Conservation (phyloP, 2,113 vertebrate genomes). For the Hemiprocne comata region DNA sequence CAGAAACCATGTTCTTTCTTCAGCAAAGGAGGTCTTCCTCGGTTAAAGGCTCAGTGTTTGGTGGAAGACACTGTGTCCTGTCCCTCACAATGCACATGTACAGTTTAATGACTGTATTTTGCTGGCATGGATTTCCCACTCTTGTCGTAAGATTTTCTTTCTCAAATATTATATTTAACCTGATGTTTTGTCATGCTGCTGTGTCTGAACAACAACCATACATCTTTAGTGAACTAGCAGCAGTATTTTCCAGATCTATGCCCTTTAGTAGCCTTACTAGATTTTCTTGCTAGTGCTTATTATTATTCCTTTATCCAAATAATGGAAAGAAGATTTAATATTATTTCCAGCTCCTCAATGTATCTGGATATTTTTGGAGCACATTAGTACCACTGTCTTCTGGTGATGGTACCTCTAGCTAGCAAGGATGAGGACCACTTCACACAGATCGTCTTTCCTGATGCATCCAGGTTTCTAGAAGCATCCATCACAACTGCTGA, state of each 20-base stretch:
- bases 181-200: slow-evolving; percentile 27
- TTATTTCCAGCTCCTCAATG: background rate
- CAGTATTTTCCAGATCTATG: background rate
- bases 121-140: background rate
- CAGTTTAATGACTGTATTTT: background rate
- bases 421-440: no score
- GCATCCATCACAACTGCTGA: background rate
- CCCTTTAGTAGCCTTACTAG: background rate
- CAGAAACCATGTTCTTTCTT: background rate
- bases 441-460: no score
- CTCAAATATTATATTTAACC: background rate
- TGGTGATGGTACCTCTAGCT: no score
- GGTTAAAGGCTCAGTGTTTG: background rate
- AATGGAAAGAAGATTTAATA: background rate
- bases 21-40: background rate
- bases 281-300: background rate
- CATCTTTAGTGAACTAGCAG: background rate
- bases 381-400: no score
- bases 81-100: background rate
- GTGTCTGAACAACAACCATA: background rate
- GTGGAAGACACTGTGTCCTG: background rate
- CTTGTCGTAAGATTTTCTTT: background rate
- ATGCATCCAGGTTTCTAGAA: background rate
- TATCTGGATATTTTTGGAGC: background rate
- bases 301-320: background rate